phyloP scores from a whole-genome alignment of 2,797 vertebrate genomes.

The Leuciscus waleckii region DNA sequence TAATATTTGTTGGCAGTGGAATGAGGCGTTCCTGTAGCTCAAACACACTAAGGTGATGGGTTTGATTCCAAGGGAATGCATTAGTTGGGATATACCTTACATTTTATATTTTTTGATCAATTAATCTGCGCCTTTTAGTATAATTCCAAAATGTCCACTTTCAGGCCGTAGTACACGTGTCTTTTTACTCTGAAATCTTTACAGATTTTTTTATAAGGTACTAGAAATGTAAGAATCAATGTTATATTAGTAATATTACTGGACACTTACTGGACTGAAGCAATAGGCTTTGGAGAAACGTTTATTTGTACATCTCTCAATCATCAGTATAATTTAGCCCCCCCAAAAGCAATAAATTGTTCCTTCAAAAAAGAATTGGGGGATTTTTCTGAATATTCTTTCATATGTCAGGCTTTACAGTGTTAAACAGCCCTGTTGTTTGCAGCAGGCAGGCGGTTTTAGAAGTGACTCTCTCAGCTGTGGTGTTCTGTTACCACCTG shows the following conservation, averaged over 20 bases:
- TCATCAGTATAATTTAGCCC: background rate
- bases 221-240: background rate
- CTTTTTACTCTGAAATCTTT: background rate
- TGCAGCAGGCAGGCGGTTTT: background rate
- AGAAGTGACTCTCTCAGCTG: background rate
- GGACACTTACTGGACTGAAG: background rate
- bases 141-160: background rate
- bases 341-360: background rate
- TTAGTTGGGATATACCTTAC: background rate
- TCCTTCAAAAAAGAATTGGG: too few relatives aligned
- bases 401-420: background rate
- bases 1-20: background rate
- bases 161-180: background rate
- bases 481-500: slow-evolving; percentile 53
- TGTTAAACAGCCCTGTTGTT: slow-evolving; percentile 1
- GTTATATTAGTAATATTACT: background rate
- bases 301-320: background rate
- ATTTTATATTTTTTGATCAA: background rate
- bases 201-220: background rate
- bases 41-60: background rate
- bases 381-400: background rate
- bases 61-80: background rate
- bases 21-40: background rate
- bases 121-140: background rate
- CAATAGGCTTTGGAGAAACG: background rate